These are phyloP conservation scores for Heterotilapia buettikoferi DNA, from an alignment of 2,113 vertebrate species.

Conservation along the genomic window DNA sequence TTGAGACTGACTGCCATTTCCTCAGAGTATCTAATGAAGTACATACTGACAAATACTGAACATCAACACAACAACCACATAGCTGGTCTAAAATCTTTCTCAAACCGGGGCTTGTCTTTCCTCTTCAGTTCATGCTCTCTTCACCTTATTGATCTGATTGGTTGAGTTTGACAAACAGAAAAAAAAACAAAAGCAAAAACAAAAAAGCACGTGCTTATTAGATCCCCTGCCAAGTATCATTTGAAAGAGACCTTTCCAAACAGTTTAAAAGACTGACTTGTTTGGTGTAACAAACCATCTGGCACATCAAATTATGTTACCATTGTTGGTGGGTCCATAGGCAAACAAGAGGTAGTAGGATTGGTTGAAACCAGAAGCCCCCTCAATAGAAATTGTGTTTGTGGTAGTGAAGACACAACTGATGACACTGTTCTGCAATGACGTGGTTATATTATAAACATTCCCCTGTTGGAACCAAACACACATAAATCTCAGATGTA, in stretches of 20 bases:
- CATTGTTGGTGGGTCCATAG: constrained; percentile 45
- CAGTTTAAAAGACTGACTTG: not conserved
- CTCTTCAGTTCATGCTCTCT: too few relatives aligned
- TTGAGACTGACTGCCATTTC: too few relatives aligned
- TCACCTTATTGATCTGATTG: too few relatives aligned
- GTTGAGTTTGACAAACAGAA: too few relatives aligned
- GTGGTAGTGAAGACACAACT: not conserved
- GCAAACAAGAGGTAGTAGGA: constrained; percentile 64
- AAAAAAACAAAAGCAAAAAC: too few relatives aligned
- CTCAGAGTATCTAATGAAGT: too few relatives aligned
- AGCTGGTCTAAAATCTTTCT: too few relatives aligned
- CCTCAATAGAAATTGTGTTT: not conserved
- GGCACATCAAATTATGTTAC: constrained; percentile 12
- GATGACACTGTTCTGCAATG: not conserved
- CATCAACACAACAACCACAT: too few relatives aligned
- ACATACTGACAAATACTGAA: too few relatives aligned
- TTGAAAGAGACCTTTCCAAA: not conserved
- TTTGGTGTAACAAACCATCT: not conserved
- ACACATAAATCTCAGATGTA: not conserved
- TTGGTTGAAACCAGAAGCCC: not conserved
- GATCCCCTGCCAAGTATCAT: not conserved
- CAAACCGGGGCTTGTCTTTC: too few relatives aligned
- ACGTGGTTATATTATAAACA: not conserved
- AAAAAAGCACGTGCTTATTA: not conserved
- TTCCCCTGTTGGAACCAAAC: not conserved